These are phyloP conservation scores for Montipora cactus DNA, from an alignment of 64 coral and sea anemone species.

Conservation along the genomic window DNA sequence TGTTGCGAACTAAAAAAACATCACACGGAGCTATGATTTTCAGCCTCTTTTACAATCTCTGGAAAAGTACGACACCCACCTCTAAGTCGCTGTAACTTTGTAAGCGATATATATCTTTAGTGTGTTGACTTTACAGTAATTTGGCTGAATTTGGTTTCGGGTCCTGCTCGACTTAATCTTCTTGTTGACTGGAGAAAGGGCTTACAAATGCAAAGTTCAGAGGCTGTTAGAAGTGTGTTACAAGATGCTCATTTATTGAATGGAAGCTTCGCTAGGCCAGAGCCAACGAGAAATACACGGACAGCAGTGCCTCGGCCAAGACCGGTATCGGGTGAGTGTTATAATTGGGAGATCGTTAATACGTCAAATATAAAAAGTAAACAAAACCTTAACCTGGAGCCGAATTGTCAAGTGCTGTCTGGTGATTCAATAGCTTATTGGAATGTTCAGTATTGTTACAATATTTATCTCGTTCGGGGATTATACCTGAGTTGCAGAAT, in stretches of 20 bases:
- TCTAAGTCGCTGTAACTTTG: background rate
- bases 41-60: background rate
- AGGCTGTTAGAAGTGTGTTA: conserved; percentile 52
- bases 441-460: too few species aligned
- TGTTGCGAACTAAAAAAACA: background rate
- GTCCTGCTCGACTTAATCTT: too few species aligned
- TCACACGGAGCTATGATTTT: background rate
- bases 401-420: background rate
- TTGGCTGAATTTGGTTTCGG: background rate
- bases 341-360: background rate
- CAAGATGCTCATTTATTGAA: conserved; percentile 68
- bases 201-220: conserved; percentile 69
- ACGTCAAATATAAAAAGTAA: background rate
- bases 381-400: background rate
- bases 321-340: conserved; percentile 48
- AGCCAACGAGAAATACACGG: conserved; percentile 26
- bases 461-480: too few species aligned
- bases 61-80: background rate
- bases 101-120: too few species aligned
- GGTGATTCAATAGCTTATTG: too few species aligned
- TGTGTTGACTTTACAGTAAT: background rate
- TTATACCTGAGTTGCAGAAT: too few species aligned
- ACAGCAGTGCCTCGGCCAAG: conserved; percentile 33
- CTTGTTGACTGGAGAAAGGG: background rate
- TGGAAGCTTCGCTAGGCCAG: conserved; percentile 7